Conservation (phyloP, 2,888 invertebrate genomes). For the Apamea anceps region DNA sequence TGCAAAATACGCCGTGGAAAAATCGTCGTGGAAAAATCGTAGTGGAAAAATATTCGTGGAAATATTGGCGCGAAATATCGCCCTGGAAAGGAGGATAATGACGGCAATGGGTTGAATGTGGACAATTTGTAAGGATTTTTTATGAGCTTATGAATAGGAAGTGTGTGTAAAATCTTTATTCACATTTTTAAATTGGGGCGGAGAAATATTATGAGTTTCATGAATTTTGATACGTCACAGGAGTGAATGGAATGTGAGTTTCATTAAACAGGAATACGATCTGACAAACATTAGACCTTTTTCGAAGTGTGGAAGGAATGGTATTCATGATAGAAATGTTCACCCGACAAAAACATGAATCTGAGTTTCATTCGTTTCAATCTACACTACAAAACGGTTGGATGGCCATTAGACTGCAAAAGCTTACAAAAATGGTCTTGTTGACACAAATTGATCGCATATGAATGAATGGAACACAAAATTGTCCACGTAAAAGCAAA, state of each 20-base stretch:
- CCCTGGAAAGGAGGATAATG: slow-evolving; percentile 27
- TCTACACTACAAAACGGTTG: not conserved
- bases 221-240: not conserved
- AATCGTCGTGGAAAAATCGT: slow-evolving; percentile 30
- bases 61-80: slow-evolving; percentile 46
- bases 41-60: slow-evolving; percentile 8
- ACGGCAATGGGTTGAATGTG: slow-evolving; percentile 50
- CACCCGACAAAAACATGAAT: not conserved
- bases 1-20: slow-evolving; percentile 50
- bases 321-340: not conserved
- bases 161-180: slow-evolving; percentile 21
- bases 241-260: too few species aligned
- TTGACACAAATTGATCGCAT: slow-evolving; percentile 7
- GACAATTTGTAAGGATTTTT: slow-evolving; percentile 62
- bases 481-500: slow-evolving; percentile 11
- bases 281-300: not conserved
- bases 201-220: not conserved
- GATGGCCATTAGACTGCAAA: not conserved
- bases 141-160: slow-evolving; percentile 37
- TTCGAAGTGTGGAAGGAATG: not conserved
- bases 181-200: slow-evolving; percentile 1
- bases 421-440: not conserved
- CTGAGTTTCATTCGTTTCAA: not conserved
- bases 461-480: slow-evolving; percentile 25
- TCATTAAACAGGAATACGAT: not conserved